Evolutionary conservation across 2,113 vertebrate species (phyloP), one percentile per base, ranked within the genome.

Genomic region (Bolborhynchus lineola): DNA sequence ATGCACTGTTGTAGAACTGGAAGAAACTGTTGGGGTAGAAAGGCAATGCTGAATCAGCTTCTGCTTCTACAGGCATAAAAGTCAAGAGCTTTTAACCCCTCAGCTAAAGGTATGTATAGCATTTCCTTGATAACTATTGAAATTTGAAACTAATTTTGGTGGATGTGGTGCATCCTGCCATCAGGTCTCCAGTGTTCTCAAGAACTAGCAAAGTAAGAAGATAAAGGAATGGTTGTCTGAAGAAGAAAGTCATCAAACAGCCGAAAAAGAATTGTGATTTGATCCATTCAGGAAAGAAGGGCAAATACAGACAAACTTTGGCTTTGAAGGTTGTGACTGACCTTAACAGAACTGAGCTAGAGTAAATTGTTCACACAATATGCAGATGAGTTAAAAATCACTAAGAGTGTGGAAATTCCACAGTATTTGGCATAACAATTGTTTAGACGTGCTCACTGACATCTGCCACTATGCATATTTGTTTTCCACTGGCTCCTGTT

Each of bases 391-490:
- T 81, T 96, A 82, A 92, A 97, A 94, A 85, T 65, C 70, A 70
- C 62, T 71, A 90, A 91, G 49, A 65, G 71, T 60, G 69, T 90
- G 85, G 90, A 94, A 96, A 97, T 97, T 96, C 95, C 93, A 71
- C 59, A 68, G 71, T 75, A 82, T 33, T 12, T 2, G 75, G 90
- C 90, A 90, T 86, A 75, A 63, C 50, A 95, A 93, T 96, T 96
- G 94, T 93, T 97, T 95, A 87, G 91, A 90, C 1, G 50, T 69
- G 82, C 89, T 80, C 68, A n/a, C 31, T 93, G 86, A 87, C 87
- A 91, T 96, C 92, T 96, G 87, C 70, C 86, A 95, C 86, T 92
- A 42, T 84, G 86, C 63, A 25, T 93, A 93, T 94, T 96, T 94
- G 90, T 95, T 96, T 93, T 97, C 78, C 80, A 23, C 26, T 76